A percentile compares a stretch with the other conserved stretches of the same genome.
These are phyloP conservation scores for Deroptyus accipitrinus DNA, from an alignment of 2,113 vertebrate genomes.

Conservation along the genomic window DNA sequence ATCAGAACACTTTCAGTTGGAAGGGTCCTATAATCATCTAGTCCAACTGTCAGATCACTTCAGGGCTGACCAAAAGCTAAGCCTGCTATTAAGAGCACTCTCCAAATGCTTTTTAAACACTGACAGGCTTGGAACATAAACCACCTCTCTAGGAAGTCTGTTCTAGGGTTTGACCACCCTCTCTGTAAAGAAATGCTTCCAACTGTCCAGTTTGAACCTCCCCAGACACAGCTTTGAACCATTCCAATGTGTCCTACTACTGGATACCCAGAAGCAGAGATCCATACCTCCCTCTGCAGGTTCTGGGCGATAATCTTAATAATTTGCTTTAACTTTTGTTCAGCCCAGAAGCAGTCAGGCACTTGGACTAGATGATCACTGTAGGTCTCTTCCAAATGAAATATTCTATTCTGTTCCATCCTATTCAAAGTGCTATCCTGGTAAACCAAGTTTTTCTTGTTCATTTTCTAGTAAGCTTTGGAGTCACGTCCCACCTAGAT, in stretches of 20 bases:
- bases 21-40: neutral
- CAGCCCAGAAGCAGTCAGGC: neutral
- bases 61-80: neutral
- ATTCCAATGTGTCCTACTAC: accelerated
- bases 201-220: neutral
- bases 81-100: neutral
- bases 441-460: neutral
- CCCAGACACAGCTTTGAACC: neutral
- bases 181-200: neutral
- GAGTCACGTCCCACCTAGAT: neutral
- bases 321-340: neutral
- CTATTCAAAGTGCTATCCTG: neutral
- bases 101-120: neutral
- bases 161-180: neutral
- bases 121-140: neutral
- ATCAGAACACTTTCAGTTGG: neutral
- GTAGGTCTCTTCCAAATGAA: neutral
- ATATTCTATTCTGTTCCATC: neutral
- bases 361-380: accelerated
- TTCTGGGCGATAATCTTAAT: neutral
- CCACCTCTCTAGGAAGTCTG: neutral
- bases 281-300: neutral
- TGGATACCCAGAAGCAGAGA: neutral
- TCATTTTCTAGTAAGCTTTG: neutral
- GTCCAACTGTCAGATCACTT: neutral